phyloP scores from a whole-genome alignment of 2,888 invertebrate genomes.

The Seira sanloemensis region DNA sequence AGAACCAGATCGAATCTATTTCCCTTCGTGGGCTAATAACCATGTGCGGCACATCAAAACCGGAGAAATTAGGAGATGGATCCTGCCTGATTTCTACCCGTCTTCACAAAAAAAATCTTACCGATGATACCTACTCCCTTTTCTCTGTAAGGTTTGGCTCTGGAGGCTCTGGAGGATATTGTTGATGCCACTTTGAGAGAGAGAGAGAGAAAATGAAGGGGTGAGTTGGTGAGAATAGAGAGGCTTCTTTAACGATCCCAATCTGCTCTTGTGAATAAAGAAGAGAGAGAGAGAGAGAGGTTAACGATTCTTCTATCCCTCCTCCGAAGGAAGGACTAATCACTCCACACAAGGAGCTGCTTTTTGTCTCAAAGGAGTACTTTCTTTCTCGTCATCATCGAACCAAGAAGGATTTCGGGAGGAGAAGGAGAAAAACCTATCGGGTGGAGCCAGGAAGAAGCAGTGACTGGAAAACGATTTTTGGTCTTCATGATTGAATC shows the following conservation, averaged over 20 bases:
- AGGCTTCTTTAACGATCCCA: neutral
- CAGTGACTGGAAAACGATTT: no score
- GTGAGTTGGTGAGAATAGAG: no score
- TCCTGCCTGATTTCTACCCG: neutral
- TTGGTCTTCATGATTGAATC: neutral
- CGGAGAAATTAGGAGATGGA: neutral
- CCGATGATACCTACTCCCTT: no score
- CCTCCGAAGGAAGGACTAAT: slow-evolving; percentile 52
- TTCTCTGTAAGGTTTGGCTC: no score
- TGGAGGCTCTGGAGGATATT: no score
- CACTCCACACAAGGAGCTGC: slow-evolving; percentile 41
- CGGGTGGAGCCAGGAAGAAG: no score
- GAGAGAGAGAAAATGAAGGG: no score
- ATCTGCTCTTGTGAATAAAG: no score
- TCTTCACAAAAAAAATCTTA: no score
- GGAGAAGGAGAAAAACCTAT: neutral
- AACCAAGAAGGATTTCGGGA: neutral
- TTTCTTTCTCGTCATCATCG: slow-evolving; percentile 9
- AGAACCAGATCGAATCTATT: neutral
- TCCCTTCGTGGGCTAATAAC: neutral
- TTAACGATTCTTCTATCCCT: slow-evolving; percentile 51
- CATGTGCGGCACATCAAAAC: neutral
- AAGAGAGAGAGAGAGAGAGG: no score
- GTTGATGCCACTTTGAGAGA: no score
- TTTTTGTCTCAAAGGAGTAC: slow-evolving; percentile 48